These are phyloP conservation scores for Chaenogobius annularis DNA, from an alignment of 2,113 vertebrate species.

Conservation along the genomic window DNA sequence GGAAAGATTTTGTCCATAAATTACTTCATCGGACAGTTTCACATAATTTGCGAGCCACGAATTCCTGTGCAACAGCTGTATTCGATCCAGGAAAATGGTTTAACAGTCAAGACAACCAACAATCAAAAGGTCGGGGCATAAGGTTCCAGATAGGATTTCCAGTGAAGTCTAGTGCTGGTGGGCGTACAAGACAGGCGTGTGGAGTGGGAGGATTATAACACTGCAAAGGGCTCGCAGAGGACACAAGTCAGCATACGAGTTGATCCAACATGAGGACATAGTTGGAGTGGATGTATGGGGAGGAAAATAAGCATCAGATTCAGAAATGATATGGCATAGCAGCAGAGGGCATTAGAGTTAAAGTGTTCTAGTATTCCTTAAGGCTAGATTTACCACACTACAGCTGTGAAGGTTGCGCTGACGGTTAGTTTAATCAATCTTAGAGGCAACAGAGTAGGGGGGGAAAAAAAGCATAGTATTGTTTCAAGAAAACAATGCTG, in stretches of 20 bases:
- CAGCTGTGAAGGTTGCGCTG: not conserved
- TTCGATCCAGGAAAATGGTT: constrained; percentile 10
- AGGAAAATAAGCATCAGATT: constrained; percentile 44
- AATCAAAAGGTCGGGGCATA: constrained; percentile 54
- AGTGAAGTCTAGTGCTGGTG: constrained; percentile 39
- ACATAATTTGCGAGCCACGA: not conserved
- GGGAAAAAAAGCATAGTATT: no score
- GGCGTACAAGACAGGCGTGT: constrained; percentile 47
- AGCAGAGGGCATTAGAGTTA: not conserved
- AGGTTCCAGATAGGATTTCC: constrained; percentile 45
- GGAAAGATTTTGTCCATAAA: not conserved
- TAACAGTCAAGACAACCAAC: constrained; percentile 22
- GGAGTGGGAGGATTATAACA: constrained; percentile 57
- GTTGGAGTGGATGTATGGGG: constrained; percentile 27
- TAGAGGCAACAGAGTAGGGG: no score
- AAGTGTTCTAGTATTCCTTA: constrained; percentile 10
- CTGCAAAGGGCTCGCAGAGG: constrained; percentile 22
- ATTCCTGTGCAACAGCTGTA: not conserved
- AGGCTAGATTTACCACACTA: not conserved
- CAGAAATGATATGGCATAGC: constrained; percentile 14
- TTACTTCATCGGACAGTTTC: not conserved
- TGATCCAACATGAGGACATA: constrained; percentile 50
- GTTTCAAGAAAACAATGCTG: no score
- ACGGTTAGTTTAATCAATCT: no score
- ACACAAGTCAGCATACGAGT: constrained; percentile 23